Evolutionary conservation across 1,140 invertebrate species (phyloP).

Genomic region (Drosophila neocordata): DNA sequence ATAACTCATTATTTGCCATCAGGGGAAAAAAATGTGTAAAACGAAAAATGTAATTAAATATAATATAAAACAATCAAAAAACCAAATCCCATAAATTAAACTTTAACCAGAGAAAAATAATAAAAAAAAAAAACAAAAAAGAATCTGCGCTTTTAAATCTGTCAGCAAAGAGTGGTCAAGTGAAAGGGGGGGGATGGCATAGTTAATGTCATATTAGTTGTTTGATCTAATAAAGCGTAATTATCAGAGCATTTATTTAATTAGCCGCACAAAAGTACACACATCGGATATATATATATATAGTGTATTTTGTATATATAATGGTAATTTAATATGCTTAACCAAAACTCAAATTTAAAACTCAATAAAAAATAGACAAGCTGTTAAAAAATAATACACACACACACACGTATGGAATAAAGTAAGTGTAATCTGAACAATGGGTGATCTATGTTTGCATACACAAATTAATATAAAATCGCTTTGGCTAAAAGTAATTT

Average conservation of each 20-base stretch:
- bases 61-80: slow-evolving; percentile 75
- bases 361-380: slow-evolving; percentile 2
- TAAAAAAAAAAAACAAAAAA: slow-evolving; percentile 19
- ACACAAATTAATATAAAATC: not conserved
- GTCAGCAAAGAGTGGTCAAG: slow-evolving; percentile 29
- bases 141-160: slow-evolving; percentile 48
- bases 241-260: slow-evolving; percentile 75
- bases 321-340: slow-evolving; percentile 62
- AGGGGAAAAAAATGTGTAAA: not conserved
- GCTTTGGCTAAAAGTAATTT: no score
- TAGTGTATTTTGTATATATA: slow-evolving; percentile 24
- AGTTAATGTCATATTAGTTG: slow-evolving; percentile 75
- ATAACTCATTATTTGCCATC: slow-evolving; percentile 53
- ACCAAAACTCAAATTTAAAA: slow-evolving; percentile 6
- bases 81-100: slow-evolving; percentile 77
- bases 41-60: slow-evolving; percentile 67
- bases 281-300: slow-evolving; percentile 24
- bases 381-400: not conserved
- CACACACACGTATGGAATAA: slow-evolving; percentile 8
- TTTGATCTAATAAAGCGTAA: slow-evolving; percentile 76
- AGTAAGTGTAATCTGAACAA: not conserved
- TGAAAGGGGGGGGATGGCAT: slow-evolving; percentile 28
- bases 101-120: slow-evolving; percentile 12
- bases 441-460: no score
- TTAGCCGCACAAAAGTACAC: slow-evolving; percentile 66